phyloP scores from a whole-genome alignment of 2,888 invertebrate species.

The Cephus nigrinus region DNA sequence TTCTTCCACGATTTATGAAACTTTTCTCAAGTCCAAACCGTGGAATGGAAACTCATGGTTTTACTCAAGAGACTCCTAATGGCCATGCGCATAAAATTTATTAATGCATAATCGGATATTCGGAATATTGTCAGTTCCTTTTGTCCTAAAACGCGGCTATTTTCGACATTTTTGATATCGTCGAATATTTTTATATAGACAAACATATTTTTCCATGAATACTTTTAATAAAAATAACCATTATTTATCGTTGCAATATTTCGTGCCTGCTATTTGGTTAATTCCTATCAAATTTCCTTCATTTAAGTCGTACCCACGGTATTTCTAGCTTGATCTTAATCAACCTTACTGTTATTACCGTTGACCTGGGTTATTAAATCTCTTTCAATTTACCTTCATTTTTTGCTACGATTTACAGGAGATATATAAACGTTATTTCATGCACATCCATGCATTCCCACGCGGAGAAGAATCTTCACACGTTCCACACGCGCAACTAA shows the following conservation, averaged over 20 bases:
- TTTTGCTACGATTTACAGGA: not conserved
- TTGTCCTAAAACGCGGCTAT: not conserved
- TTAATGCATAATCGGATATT: constrained; percentile 1
- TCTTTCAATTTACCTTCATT: not conserved
- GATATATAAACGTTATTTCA: not conserved
- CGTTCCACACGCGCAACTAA: too few species aligned
- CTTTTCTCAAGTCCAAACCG: constrained; percentile 18
- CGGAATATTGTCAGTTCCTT: not conserved
- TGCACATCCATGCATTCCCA: not conserved
- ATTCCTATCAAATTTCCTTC: not conserved
- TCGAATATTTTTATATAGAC: constrained; percentile 8
- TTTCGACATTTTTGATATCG: not conserved
- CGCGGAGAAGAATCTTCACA: not conserved
- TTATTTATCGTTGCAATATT: constrained; percentile 5
- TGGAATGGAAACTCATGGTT: constrained; percentile 23
- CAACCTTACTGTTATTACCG: not conserved
- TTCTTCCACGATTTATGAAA: constrained; percentile 50
- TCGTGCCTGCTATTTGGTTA: not conserved
- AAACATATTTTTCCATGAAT: constrained; percentile 18
- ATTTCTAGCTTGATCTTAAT: not conserved
- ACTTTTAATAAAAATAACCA: constrained; percentile 13
- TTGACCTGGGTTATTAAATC: not conserved
- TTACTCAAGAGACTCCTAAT: constrained; percentile 14
- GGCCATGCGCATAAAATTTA: constrained; percentile 19
- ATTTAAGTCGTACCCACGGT: not conserved